Base-by-base conservation (phyloP, 2,797 vertebrate genomes). In the Chelidonichthys spinosus region DNA sequence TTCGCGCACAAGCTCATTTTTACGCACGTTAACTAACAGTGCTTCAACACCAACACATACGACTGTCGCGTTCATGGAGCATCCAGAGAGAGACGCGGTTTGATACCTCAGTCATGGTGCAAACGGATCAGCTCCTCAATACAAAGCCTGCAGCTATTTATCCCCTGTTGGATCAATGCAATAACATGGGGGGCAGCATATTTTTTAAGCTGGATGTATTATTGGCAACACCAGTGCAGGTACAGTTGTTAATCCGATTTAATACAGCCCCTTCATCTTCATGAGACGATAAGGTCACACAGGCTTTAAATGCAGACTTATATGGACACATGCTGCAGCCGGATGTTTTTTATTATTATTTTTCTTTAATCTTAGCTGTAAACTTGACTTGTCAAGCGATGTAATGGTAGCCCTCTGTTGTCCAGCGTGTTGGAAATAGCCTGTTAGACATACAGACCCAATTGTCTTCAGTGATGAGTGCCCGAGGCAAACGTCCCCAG, bases 401-500 rank as follows among this genome's bases (percentile, higher is more conserved):
- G 60, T 18, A 63, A 79, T 49, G 55, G 44, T 14, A 35, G 54
- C 68, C 62, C 69, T 73, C 79, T 76, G 65, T 70, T 81, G 67
- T 81, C 72, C 36, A 42, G 17, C 25, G 25, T 46, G 52, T 78
- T 62, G 43, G 53, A 70, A 82, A 89, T 72, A 81, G 72, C 74
- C 69, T 68, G 74, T 93, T 93, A 92, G 88, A 93, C 92, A 92
- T 91, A 93, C 92, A 95, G 92, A 93, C 91, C 90, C 91, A 93
- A 87, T 96, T 95, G 95, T 93, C 91, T 91, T 93, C 87, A 76
- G 87, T 85, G 87, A 94, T 94, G 91, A 90, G 50, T 85, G 95
- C 95, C 94, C 86, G 84, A 93, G 95, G 95, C 92, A 84, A 86
- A 88, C 88, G 90, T 93, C 95, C 94, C 95, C 92, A 92, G 95